Evolutionary conservation across 2,797 vertebrate species (phyloP), one percentile per base, ranked within the genome.

Genomic region (Chrysocyon brachyurus): DNA sequence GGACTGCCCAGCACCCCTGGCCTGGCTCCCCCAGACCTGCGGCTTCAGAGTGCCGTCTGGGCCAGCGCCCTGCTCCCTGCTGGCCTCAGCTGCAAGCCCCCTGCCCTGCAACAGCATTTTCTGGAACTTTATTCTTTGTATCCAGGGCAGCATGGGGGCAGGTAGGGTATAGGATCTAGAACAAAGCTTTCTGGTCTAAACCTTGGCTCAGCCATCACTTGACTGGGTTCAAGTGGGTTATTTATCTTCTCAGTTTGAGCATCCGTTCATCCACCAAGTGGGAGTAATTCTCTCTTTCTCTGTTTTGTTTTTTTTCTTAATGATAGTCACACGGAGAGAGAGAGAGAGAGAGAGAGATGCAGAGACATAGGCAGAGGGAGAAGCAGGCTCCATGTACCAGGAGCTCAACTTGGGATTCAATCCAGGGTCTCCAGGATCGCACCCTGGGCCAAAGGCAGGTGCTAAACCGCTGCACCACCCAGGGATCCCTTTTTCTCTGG

Each of bases 71-170:
- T 12, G 36, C 56, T 31, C 19, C 40, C 26, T 9, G 0, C 15
- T 8, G 36, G 26, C 46, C 75, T 61, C n/a, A 7, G 28, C 31
- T n/a, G 5, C 68, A 17, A 78, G 59, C 6, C 7, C 40, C 24
- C 3, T 2, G 26, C 16, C 6, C 22, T 7, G 12, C 0, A 1
- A 1, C 5, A 40, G 78, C 21, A 14, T 8, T 31, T 54, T 21
- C 63, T 26, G 11, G 73, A 84, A 9, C 46, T 40, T 1, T 0
- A 7, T 2, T 56, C 28, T 36, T 49, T 54, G 31, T 0, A 52
- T 12, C 24, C 52, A 36, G 72, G 78, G 52, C 61, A 59, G 54
- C 6, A 0, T 3, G 8, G 24, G 36, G 12, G 0, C 0, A 1
- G 8, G 46, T 31, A 33, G 33, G 16, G 12, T 9, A 2, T 8